Conservation (phyloP, 1,140 invertebrate genomes). For the Drosophila sp. region DNA sequence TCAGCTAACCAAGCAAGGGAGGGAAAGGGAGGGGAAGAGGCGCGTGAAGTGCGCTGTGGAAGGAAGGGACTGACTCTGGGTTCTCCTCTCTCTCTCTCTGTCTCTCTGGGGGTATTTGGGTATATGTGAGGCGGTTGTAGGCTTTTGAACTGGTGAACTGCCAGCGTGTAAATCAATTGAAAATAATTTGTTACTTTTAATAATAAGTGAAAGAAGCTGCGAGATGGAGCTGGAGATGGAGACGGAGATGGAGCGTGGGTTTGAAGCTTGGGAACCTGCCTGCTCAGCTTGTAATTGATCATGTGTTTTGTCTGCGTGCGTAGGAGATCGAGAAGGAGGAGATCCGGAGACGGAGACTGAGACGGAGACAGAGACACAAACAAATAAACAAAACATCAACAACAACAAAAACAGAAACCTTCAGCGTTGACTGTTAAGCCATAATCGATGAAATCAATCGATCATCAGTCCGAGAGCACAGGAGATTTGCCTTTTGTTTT, state of each 20-base stretch:
- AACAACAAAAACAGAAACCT: constrained; percentile 40
- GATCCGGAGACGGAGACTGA: constrained; percentile 42
- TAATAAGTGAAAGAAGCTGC: constrained; percentile 82
- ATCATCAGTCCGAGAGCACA: constrained; percentile 49
- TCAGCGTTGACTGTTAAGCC: constrained; percentile 57
- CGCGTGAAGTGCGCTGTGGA: too few relatives aligned
- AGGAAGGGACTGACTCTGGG: not conserved
- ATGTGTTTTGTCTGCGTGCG: constrained; percentile 63
- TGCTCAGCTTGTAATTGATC: constrained; percentile 74
- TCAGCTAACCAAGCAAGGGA: not conserved
- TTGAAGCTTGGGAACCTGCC: constrained; percentile 45
- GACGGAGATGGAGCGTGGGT: constrained; percentile 33
- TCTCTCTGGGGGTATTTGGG: constrained; percentile 16
- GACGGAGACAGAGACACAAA: constrained; percentile 74
- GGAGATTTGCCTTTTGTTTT: constrained; percentile 39
- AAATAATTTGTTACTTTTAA: constrained; percentile 83
- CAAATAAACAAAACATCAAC: constrained; percentile 30
- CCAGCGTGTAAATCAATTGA: constrained; percentile 82
- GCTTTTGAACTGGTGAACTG: constrained; percentile 73
- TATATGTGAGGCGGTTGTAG: constrained; percentile 49
- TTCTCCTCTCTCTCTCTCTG: not conserved
- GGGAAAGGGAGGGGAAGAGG: not conserved
- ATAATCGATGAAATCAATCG: constrained; percentile 82
- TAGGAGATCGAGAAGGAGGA: constrained; percentile 28
- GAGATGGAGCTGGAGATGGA: constrained; percentile 22